Evolutionary conservation across 2,888 invertebrate genomes (phyloP).

Genomic region (Hypsopygia costalis): DNA sequence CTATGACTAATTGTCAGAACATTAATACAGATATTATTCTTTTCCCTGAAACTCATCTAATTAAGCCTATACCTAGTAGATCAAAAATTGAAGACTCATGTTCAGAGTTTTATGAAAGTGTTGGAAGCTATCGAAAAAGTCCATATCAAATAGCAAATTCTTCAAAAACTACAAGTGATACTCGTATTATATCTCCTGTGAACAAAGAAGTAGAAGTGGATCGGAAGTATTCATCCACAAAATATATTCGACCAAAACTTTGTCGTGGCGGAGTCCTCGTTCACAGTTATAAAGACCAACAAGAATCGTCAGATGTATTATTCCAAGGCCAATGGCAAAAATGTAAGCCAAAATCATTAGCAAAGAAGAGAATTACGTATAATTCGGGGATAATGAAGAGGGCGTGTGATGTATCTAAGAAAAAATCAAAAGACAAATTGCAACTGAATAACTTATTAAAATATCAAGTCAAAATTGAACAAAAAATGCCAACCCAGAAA

Average conservation of each 20-base stretch:
- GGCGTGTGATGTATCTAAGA: conserved; percentile 20
- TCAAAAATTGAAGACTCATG: conserved; percentile 33
- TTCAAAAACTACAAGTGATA: conserved; percentile 25
- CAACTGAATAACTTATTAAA: conserved; percentile 4
- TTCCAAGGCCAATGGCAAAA: conserved; percentile 67
- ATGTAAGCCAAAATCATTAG: conserved; percentile 27
- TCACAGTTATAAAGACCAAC: conserved; percentile 59
- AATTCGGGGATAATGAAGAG: conserved; percentile 25
- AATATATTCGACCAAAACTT: conserved; percentile 34
- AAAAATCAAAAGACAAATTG: conserved; percentile 26
- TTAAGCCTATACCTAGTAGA: conserved; percentile 29
- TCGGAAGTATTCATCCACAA: conserved; percentile 20
- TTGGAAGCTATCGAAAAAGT: conserved; percentile 18
- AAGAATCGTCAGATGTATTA: conserved; percentile 57
- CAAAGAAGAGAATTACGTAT: conserved; percentile 27
- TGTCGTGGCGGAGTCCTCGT: conserved; percentile 56
- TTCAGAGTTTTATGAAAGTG: conserved; percentile 30
- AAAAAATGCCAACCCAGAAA: neutral
- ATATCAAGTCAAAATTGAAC: neutral
- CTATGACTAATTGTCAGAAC: conserved; percentile 20
- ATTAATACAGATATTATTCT: conserved; percentile 8
- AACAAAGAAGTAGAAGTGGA: conserved; percentile 19
- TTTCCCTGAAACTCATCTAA: conserved; percentile 27
- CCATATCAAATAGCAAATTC: conserved; percentile 11
- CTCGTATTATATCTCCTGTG: conserved; percentile 21